Evolutionary conservation across 2,113 vertebrate species (phyloP).

Genomic region (rabbit (Oryctolagus cuniculus)): DNA sequence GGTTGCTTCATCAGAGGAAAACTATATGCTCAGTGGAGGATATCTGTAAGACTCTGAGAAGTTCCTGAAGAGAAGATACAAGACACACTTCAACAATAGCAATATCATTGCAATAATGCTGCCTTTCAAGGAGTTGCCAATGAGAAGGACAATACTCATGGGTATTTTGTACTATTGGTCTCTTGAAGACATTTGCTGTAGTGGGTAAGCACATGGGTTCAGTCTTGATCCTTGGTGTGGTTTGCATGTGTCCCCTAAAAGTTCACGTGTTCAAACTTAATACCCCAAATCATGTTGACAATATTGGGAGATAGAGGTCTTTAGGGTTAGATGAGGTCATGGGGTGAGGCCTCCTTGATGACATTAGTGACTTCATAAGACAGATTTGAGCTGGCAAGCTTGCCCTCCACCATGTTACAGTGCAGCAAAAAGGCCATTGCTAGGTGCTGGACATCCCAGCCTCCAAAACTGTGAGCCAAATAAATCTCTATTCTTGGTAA

Average conservation of each 20-base stretch:
- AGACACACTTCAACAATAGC: background rate
- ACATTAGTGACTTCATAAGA: background rate
- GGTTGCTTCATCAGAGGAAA: background rate
- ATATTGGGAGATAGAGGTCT: background rate
- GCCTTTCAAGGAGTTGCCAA: background rate
- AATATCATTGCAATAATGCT: background rate
- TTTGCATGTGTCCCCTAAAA: background rate
- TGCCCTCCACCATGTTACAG: background rate
- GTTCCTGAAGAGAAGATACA: background rate
- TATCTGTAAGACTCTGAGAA: background rate
- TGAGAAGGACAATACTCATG: background rate
- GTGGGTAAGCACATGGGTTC: background rate
- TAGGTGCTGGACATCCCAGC: background rate
- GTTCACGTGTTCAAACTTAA: background rate
- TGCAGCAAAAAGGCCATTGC: background rate
- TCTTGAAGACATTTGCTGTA: background rate
- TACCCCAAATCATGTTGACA: background rate
- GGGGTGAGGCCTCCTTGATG: background rate
- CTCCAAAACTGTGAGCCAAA: background rate
- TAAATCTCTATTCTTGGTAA: background rate
- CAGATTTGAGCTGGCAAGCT: background rate
- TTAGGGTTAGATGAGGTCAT: background rate
- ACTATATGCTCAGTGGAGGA: background rate
- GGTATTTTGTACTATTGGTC: background rate
- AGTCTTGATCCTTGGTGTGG: background rate